Evolutionary conservation across 2,797 vertebrate genomes (phyloP).

Genomic region (Poecilia velifera): DNA sequence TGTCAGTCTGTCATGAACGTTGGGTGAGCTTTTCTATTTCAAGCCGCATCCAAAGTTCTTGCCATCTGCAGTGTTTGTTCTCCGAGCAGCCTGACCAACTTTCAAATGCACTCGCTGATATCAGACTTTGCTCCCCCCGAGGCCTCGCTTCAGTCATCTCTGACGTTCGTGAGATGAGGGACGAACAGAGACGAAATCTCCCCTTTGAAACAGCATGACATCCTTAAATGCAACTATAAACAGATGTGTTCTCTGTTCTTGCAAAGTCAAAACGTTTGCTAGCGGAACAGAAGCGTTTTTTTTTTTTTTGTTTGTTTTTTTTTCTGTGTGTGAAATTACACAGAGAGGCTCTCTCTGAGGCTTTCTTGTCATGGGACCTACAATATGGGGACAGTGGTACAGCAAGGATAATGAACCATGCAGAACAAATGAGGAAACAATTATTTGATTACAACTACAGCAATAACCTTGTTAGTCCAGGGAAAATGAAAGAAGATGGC

Average conservation of each 20-base stretch:
- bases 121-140: constrained; percentile 15
- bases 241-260: constrained; percentile 41
- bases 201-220: constrained; percentile 26
- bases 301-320: neutral
- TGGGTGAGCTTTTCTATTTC: constrained; percentile 36
- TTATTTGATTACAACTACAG: constrained; percentile 45
- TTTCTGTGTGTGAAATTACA: constrained; percentile 41
- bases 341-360: constrained; percentile 48
- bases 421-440: constrained; percentile 28
- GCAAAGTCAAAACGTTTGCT: constrained; percentile 20
- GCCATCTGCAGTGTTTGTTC: constrained; percentile 22
- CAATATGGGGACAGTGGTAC: constrained; percentile 31
- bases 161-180: constrained; percentile 26
- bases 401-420: constrained; percentile 54
- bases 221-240: constrained; percentile 42
- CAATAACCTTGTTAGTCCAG: constrained; percentile 11
- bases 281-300: constrained; percentile 12
- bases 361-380: constrained; percentile 42
- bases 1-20: constrained; percentile 62
- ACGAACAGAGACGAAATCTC: constrained; percentile 18
- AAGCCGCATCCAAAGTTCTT: constrained; percentile 45
- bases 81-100: constrained; percentile 50
- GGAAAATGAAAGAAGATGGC: constrained; percentile 7
- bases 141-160: constrained; percentile 23
- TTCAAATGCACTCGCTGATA: constrained; percentile 44